Base-by-base conservation (phyloP, 1,140 invertebrate species). In the Euschistus heros region DNA sequence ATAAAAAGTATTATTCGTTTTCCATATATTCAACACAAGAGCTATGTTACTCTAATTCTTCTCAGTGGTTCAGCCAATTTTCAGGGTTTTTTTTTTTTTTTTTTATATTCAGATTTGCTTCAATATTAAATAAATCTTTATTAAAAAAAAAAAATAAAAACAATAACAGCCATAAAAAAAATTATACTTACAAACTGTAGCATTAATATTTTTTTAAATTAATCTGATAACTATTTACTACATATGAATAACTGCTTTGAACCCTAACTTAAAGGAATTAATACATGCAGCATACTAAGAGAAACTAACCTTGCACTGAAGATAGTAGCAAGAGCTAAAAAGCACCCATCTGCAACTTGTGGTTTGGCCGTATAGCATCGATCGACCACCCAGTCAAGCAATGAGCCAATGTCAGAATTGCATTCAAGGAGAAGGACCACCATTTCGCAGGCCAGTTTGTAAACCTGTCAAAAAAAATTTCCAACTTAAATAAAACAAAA, bases 351-450 rank as follows among this genome's bases (percentile, higher is more conserved):
- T 8, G 94, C 93, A 22, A 98, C 92, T 67, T 89, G 82, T 10
- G 88, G 84, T 6, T 84, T 76, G 4, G 92, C 94, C 0, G 93
- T 98, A 74, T 96, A 99, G 76, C 97, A 99, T 60, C 93, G 84
- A 78, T 97, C 92, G 22, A 99, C 94, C 0, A 95, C 88, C 95
- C 95, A 98, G 76, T 99, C 97, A 7, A 99, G 78, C 17, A 99
- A 77, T 3, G 89, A 83, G 0, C 93, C 91, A 63, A 90, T 88
- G 74, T 98, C 95, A 1, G 94, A 89, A 80, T 99, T 99, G 69
- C 92, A 94, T 77, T 99, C 95, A 55, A 99, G 76, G 26, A 99
- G 76, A 33, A 97, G 76, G 1, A 97, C 89, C 10, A 98, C 88
- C 0, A 94, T 97, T 78, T 98, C 93, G 54, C 94, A 85, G 0